Conservation (phyloP, 2,888 invertebrate species). For the Cryptus viduatorius region DNA sequence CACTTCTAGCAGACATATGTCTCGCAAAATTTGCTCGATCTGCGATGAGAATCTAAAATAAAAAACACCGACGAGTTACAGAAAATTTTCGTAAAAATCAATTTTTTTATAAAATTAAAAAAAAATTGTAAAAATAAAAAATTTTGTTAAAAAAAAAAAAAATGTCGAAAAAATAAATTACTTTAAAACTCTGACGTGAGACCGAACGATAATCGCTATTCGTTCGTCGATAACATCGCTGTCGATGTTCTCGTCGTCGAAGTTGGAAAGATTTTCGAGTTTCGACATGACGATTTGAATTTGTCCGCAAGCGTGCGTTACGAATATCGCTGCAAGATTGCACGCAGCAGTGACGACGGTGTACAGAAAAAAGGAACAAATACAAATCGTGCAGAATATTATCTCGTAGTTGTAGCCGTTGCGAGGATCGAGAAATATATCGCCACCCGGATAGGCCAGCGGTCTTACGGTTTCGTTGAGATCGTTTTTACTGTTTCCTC, state of each 20-base stretch:
- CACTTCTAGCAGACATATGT: conserved; percentile 78
- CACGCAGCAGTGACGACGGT: conserved; percentile 67
- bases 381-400: conserved; percentile 66
- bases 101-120: no score
- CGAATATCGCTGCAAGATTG: conserved; percentile 70
- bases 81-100: neutral
- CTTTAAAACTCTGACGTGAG: conserved; percentile 75
- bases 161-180: conserved; percentile 41
- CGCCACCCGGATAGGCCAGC: conserved; percentile 46
- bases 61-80: no score
- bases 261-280: conserved; percentile 67
- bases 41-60: conserved; percentile 15
- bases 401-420: conserved; percentile 70
- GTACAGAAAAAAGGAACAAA: conserved; percentile 61
- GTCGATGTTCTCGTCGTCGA: neutral
- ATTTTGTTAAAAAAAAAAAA: neutral
- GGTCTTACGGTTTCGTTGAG: conserved; percentile 61
- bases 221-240: neutral
- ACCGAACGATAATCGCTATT: conserved; percentile 72
- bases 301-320: conserved; percentile 73
- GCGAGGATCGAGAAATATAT: conserved; percentile 61
- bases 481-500: conserved; percentile 47
- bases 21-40: conserved; percentile 70
- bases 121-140: neutral
- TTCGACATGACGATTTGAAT: conserved; percentile 67